Evolutionary conservation across 2,113 vertebrate genomes (phyloP).

Genomic region (Alosa alosa): DNA sequence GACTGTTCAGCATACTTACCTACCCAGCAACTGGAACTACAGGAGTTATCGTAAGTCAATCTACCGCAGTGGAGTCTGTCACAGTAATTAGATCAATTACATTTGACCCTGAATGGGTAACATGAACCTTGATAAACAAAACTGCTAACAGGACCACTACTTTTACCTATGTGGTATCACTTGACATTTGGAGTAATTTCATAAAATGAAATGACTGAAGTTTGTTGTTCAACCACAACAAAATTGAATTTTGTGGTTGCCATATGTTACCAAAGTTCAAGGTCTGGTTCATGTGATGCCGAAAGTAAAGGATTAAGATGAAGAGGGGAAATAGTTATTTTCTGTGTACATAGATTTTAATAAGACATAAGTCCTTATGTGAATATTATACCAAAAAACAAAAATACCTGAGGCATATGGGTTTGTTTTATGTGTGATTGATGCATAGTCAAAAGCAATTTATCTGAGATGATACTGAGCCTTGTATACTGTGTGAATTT

Average conservation of each 20-base stretch:
- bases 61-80: neutral
- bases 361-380: neutral
- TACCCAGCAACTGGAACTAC: conserved; percentile 92
- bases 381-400: too few species aligned
- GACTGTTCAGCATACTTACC: conserved; percentile 87
- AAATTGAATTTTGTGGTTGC: too few species aligned
- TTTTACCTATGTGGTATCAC: too few species aligned
- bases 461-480: neutral
- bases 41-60: conserved; percentile 84
- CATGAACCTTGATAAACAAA: too few species aligned
- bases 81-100: neutral
- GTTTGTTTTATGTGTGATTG: too few species aligned
- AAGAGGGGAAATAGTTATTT: neutral
- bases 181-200: too few species aligned
- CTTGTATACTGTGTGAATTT: neutral
- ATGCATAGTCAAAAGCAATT: neutral
- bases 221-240: too few species aligned
- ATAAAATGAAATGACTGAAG: too few species aligned
- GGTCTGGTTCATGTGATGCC: neutral
- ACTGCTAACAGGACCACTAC: too few species aligned
- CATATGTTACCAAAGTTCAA: neutral
- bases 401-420: too few species aligned
- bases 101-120: neutral
- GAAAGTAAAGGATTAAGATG: neutral
- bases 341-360: neutral